Base-by-base conservation (phyloP, 2,113 vertebrate species). In the Daubentonia madagascariensis region DNA sequence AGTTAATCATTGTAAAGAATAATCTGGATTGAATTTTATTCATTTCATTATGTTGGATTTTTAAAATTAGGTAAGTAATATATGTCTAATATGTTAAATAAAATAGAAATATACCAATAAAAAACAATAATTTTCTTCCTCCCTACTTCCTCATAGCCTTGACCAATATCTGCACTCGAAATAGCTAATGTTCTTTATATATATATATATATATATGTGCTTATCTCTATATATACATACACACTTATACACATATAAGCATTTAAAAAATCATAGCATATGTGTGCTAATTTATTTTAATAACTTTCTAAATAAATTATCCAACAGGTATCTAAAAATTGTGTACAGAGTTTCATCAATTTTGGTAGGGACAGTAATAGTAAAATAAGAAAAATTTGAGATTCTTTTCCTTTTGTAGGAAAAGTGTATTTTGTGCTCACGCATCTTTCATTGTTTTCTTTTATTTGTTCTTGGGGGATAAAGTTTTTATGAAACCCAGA, bases 261-360 rank as follows among this genome's bases (percentile, higher is more conserved):
- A 57, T 52, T 75, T 85, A 80, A 76, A 86, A 85, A 75, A 45
- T n/a, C 18, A n/a, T 25, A 68, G 16, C 43, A 52, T 73, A 63
- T 87, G 81, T 90, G 75, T n/a, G n/a, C n/a, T n/a, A n/a, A n/a
- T n/a, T n/a, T n/a, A n/a, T n/a, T n/a, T n/a, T n/a, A n/a, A n/a
- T 85, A 95, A 59, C 32, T 72, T 91, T 48, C 16, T 75, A 97
- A 86, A 40, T 76, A 93, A 73, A 30, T 91, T 57, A 37, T 65
- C 12, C 30, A 89, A 45, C 1, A 84, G 6, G 3, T 25, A 88
- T 57, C 61, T 68, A 20, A 68, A 80, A 96, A 54, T 87, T 87
- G 67, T 61, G 6, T 78, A 70, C 2, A 79, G n/a, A 70, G 18
- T 76, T 86, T 73, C 23, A 85, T 59, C 61, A 95, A 45, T 76